Evolutionary conservation across 1,140 invertebrate genomes (phyloP).

Genomic region (Mesaphorura yosii): DNA sequence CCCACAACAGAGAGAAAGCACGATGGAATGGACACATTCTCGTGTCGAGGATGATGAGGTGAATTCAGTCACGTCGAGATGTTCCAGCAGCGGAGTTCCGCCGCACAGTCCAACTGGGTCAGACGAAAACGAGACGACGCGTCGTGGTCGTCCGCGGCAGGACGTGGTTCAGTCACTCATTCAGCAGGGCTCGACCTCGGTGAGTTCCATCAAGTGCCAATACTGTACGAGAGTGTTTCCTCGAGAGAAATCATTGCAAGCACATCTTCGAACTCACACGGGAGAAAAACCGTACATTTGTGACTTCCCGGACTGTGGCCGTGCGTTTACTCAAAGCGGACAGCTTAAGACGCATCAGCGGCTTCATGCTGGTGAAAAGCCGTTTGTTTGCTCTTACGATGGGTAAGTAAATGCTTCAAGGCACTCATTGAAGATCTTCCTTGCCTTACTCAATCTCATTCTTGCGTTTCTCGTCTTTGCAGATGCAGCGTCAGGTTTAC

Average conservation of each 20-base stretch:
- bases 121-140: conserved; percentile 13
- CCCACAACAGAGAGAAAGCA: no score
- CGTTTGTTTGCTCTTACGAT: conserved; percentile 56
- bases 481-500: conserved; percentile 56
- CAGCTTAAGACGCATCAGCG: conserved; percentile 68
- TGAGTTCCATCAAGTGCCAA: conserved; percentile 59
- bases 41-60: no score
- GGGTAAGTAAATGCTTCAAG: conserved; percentile 42
- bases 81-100: conserved; percentile 20
- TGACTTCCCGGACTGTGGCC: conserved; percentile 62
- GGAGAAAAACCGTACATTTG: conserved; percentile 66
- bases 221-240: conserved; percentile 66
- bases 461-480: conserved; percentile 10
- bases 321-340: conserved; percentile 69
- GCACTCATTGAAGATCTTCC: background rate
- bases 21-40: no score
- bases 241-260: conserved; percentile 65
- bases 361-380: conserved; percentile 69
- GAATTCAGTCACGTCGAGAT: no score
- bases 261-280: conserved; percentile 68
- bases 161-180: conserved; percentile 59
- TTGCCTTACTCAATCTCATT: background rate
- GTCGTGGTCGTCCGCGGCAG: conserved; percentile 56
- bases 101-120: conserved; percentile 25
- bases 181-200: conserved; percentile 56